Base-by-base conservation (phyloP, 2,797 vertebrate species). In the Microtus californicus region DNA sequence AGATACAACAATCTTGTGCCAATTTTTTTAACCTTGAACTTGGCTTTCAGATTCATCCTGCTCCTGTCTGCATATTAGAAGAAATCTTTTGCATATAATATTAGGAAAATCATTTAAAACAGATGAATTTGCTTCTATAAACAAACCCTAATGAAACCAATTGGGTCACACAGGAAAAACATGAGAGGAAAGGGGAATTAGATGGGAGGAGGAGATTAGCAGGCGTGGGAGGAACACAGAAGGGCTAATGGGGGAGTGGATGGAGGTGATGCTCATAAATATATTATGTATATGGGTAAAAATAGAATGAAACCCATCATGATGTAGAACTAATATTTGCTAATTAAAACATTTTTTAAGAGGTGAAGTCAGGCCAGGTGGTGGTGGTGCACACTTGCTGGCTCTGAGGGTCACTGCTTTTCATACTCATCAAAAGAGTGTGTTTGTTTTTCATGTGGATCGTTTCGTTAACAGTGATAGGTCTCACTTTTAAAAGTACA, bases 81-180 rank as follows among this genome's bases (percentile, higher is more conserved):
- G 21, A 34, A 86, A 21, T 12, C 21, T 79, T 91, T 94, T 94
- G 61, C 59, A 77, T 71, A 8, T 89, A 94, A 92, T 29, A 4
- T 93, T 76, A 78, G 54, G 90, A 96, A 96, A 88, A 25, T 56
- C 37, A 63, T 91, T 95, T 96, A 93, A 97, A 92, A 92, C 8
- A 92, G 21, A 69, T 90, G 40, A 87, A 45, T 71, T 76, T 76
- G 37, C 87, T 61, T 56, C 54, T 76, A 43, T 76, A 43, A 88
- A 88, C 54, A 76, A 76, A 76, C 25, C 69, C 69, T 79, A 79
- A 51, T 79, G 48, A 79, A 40, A 74, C 14, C n/a, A 74, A 40
- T 56, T 40, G 51, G 15, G 54, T 59, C 51, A 59, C 37, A 61
- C 27, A 88, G 54, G 25, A 74, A 59, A 73, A 7, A 43, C 21